Conservation (phyloP, 2,888 invertebrate genomes). For the Patella ulyssiponensis region DNA sequence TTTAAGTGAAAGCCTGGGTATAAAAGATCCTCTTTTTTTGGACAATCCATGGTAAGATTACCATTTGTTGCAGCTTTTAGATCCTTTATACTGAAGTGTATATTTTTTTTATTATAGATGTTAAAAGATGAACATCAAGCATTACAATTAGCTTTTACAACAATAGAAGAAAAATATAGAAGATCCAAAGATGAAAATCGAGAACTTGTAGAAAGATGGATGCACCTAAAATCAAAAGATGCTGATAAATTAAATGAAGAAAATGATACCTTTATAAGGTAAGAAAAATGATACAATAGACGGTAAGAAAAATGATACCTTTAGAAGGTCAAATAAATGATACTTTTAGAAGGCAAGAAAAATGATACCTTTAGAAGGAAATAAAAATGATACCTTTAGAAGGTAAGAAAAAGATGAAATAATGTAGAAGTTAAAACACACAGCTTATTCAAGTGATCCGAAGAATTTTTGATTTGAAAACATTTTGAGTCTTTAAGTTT, state of each 20-base stretch:
- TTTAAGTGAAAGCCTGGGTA: too few relatives aligned
- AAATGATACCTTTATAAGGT: slow-evolving; percentile 79
- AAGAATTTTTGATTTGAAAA: too few relatives aligned
- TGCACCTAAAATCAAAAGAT: slow-evolving; percentile 91
- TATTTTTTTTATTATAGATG: slow-evolving; percentile 74
- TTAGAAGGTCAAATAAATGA: too few relatives aligned
- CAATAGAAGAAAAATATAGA: slow-evolving; percentile 90
- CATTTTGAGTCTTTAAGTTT: too few relatives aligned
- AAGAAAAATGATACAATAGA: background rate
- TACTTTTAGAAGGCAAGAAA: slow-evolving; percentile 35
- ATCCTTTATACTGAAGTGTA: too few relatives aligned
- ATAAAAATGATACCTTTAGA: too few relatives aligned
- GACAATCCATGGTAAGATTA: background rate
- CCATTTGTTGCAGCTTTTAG: too few relatives aligned
- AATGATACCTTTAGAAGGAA: too few relatives aligned
- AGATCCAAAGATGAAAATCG: slow-evolving; percentile 75
- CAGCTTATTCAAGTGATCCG: too few relatives aligned
- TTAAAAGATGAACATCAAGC: slow-evolving; percentile 95
- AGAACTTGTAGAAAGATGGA: slow-evolving; percentile 78
- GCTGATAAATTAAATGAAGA: slow-evolving; percentile 97
- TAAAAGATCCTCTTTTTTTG: background rate
- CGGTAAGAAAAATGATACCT: too few relatives aligned
- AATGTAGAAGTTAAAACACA: too few relatives aligned
- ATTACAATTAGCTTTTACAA: slow-evolving; percentile 86
- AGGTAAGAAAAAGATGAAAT: too few relatives aligned